These are phyloP conservation scores for Paelopatides confundens DNA, from an alignment of 53 echinoderm and acorn worm species.

Conservation along the genomic window DNA sequence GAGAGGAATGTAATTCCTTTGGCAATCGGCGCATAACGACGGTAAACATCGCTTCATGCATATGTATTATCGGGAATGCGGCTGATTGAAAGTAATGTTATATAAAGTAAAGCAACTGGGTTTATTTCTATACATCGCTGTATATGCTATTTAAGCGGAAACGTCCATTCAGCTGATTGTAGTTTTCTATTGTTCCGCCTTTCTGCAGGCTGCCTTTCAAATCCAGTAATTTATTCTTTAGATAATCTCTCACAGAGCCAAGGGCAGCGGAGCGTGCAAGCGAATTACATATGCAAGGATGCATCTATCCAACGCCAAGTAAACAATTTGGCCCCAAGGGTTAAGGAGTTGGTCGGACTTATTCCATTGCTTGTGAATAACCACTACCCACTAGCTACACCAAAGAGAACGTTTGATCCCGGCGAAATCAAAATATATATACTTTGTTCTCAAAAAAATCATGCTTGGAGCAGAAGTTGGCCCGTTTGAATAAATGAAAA, in stretches of 20 bases:
- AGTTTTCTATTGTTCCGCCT: slow-evolving; percentile 23
- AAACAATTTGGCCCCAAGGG: background rate
- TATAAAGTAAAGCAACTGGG: too few relatives aligned
- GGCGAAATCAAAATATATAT: slow-evolving; percentile 14
- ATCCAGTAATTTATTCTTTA: slow-evolving; percentile 32
- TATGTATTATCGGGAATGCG: too few relatives aligned
- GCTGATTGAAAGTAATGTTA: too few relatives aligned
- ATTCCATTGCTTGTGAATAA: background rate
- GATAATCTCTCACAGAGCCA: slow-evolving; percentile 24
- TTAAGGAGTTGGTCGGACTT: background rate
- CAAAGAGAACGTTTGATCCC: slow-evolving; percentile 21
- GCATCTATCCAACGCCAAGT: background rate
- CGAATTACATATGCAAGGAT: slow-evolving; percentile 28
- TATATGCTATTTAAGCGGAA: slow-evolving; percentile 21
- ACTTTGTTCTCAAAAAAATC: background rate
- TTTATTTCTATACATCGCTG: background rate
- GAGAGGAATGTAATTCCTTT: too few relatives aligned
- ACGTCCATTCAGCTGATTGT: background rate
- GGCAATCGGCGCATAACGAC: too few relatives aligned
- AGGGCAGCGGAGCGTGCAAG: slow-evolving; percentile 23
- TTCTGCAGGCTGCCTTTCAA: slow-evolving; percentile 40
- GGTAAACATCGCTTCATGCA: too few relatives aligned
- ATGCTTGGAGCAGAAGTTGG: background rate
- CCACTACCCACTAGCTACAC: slow-evolving; percentile 1
- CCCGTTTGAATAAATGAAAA: background rate